phyloP scores from a whole-genome alignment of 2,113 vertebrate genomes.

The Eira barbara region DNA sequence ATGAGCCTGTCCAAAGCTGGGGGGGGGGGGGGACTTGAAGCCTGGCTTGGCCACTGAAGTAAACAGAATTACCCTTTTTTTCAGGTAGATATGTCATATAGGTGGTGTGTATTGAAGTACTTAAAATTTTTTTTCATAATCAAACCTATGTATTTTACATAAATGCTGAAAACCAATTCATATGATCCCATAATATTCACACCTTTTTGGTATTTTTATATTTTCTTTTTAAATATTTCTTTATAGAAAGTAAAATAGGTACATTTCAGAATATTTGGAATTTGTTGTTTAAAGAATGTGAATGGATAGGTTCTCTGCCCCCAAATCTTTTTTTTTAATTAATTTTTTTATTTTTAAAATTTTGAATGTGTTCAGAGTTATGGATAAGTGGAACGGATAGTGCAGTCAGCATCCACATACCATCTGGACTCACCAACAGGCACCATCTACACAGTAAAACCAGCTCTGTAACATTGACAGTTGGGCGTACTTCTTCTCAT shows the following conservation, averaged over 20 bases:
- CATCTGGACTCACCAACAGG: not conserved
- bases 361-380: not conserved
- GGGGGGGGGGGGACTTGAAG: not conserved
- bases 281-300: not conserved
- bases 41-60: too few species aligned
- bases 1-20: too few species aligned
- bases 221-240: not conserved
- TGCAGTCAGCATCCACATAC: not conserved
- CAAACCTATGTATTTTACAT: not conserved
- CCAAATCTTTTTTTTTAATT: not conserved
- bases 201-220: not conserved
- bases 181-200: not conserved
- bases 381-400: not conserved
- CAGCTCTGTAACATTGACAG: too few species aligned
- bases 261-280: not conserved
- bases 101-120: too few species aligned
- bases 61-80: too few species aligned
- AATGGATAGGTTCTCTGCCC: not conserved
- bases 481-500: not conserved
- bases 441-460: not conserved
- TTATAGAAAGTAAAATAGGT: not conserved
- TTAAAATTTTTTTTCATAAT: not conserved
- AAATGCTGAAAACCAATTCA: not conserved
- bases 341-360: not conserved
- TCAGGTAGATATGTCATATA: not conserved